Conservation (phyloP, 2,113 vertebrate species). For the Todiramphus chloris region DNA sequence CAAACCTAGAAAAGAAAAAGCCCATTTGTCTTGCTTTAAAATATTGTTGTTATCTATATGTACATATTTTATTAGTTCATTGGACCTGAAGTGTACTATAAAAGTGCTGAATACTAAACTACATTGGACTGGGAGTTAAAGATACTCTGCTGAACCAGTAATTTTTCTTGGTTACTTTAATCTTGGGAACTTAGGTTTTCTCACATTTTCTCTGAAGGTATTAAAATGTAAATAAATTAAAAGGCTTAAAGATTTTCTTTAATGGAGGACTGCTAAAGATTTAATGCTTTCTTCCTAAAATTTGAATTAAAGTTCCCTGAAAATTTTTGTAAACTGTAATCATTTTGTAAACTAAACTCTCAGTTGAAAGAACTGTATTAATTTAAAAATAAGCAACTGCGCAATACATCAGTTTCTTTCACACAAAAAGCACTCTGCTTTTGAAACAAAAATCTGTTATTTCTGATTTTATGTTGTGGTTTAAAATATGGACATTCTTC, state of each 20-base stretch:
- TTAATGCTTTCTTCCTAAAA: neutral
- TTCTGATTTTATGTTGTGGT: neutral
- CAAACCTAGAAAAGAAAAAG: neutral
- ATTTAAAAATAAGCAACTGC: neutral
- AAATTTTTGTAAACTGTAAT: neutral
- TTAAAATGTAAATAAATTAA: neutral
- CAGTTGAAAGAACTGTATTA: neutral
- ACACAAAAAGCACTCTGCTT: neutral
- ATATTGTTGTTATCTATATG: neutral
- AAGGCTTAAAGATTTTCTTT: neutral
- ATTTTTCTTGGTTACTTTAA: neutral
- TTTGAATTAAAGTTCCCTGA: neutral
- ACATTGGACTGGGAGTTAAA: neutral
- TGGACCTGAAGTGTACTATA: neutral
- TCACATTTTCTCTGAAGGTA: neutral
- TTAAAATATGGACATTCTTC: neutral
- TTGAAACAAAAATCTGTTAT: neutral
- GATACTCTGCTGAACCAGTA: neutral
- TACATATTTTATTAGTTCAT: neutral
- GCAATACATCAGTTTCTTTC: fast-evolving
- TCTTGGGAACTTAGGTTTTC: neutral
- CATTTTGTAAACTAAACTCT: neutral
- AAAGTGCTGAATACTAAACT: neutral
- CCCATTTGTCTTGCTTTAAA: neutral
- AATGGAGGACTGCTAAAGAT: neutral